phyloP scores from a whole-genome alignment of 2,888 invertebrate genomes.

The Callimorpha dominula region DNA sequence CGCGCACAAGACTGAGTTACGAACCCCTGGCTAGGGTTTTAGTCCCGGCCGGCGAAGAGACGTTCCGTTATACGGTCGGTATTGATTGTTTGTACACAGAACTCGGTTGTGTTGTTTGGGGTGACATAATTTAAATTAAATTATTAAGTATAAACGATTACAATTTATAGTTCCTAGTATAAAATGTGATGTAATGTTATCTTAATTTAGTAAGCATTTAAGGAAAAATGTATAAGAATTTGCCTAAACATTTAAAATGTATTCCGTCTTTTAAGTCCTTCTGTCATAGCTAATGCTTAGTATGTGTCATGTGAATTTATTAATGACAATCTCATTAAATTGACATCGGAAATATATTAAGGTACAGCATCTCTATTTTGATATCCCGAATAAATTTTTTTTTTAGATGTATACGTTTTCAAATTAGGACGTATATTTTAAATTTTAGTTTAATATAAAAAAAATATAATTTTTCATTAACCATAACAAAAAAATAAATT shows the following conservation, averaged over 20 bases:
- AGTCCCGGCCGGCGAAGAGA: constrained; percentile 76
- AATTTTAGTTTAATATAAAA: no score
- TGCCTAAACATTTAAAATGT: no score
- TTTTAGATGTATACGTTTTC: no score
- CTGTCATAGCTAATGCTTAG: no score
- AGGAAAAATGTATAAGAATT: not conserved
- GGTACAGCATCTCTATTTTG: no score
- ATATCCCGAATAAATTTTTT: no score
- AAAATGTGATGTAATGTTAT: not conserved
- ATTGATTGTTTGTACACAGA: constrained; percentile 42
- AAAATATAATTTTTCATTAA: not conserved
- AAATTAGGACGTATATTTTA: no score
- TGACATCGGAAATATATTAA: no score
- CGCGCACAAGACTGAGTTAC: constrained; percentile 74
- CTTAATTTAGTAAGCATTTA: not conserved
- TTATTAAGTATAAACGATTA: not conserved
- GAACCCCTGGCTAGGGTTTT: constrained; percentile 78
- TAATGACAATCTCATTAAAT: no score
- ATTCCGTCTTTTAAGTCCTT: no score
- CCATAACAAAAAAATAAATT: not conserved
- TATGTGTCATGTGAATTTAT: no score
- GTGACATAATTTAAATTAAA: not conserved
- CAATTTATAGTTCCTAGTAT: not conserved
- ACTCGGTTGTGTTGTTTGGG: not conserved
- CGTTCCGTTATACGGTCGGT: constrained; percentile 72